Evolutionary conservation across 2,113 vertebrate species (phyloP).

Genomic region (Lampris megalopsis): DNA sequence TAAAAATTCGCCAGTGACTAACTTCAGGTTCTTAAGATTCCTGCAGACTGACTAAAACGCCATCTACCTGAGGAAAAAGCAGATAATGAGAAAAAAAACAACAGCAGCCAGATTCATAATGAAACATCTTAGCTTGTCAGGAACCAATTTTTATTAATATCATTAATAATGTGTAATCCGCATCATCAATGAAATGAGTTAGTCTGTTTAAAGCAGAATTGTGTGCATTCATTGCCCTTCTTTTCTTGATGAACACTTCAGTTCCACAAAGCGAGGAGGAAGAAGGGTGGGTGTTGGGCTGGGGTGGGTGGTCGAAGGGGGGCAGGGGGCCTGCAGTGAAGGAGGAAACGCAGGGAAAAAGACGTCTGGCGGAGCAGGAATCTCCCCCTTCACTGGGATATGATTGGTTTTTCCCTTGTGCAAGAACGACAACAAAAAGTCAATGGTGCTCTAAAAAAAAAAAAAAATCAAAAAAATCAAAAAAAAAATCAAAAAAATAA

Average conservation of each 20-base stretch:
- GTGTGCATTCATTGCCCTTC: constrained; percentile 83
- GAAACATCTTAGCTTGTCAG: constrained; percentile 86
- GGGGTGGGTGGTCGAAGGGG: constrained; percentile 31
- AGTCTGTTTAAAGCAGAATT: constrained; percentile 83
- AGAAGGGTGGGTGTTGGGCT: constrained; percentile 43
- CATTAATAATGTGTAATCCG: constrained; percentile 82
- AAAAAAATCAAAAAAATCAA: constrained; percentile 78
- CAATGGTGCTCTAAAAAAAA: constrained; percentile 83
- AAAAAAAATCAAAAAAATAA: constrained; percentile 65
- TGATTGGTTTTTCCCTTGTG: constrained; percentile 96
- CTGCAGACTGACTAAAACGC: too few relatives aligned
- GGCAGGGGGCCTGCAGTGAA: constrained; percentile 75
- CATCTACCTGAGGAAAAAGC: constrained; percentile 69
- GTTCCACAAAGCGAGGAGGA: constrained; percentile 88
- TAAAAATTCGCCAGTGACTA: too few relatives aligned
- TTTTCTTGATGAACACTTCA: constrained; percentile 83
- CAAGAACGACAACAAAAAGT: constrained; percentile 84
- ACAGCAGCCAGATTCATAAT: constrained; percentile 81
- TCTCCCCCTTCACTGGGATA: constrained; percentile 89
- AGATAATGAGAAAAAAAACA: constrained; percentile 66
- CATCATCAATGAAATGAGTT: constrained; percentile 86
- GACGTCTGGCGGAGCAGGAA: constrained; percentile 79
- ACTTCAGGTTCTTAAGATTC: too few relatives aligned
- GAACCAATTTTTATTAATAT: constrained; percentile 84
- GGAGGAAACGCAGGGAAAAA: constrained; percentile 82